Percentiles rank a stretch among this genome's conserved stretches.
Evolutionary conservation across 2,113 vertebrate genomes (phyloP).

Genomic region (Ctenomys sociabilis): DNA sequence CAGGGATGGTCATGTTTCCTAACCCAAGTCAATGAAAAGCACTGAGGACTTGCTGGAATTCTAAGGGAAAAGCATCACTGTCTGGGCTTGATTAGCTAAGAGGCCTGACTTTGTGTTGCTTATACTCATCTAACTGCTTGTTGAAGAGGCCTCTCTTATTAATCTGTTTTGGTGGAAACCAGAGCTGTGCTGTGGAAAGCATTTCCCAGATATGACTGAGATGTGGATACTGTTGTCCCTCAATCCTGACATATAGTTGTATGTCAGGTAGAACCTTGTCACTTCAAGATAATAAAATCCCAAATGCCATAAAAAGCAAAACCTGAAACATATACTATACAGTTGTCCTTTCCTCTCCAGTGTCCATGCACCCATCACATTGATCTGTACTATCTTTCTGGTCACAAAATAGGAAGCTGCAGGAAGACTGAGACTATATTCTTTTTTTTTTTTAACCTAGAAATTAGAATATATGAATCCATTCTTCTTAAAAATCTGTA

Average conservation of each 20-base stretch:
- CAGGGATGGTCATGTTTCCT: not conserved
- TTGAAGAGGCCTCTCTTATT: not conserved
- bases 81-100: not conserved
- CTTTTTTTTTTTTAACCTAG: not conserved
- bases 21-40: not conserved
- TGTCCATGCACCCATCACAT: not conserved
- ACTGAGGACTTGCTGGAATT: not conserved
- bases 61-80: not conserved
- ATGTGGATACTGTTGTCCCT: not conserved
- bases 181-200: not conserved
- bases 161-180: not conserved
- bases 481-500: not conserved
- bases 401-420: not conserved
- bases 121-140: not conserved
- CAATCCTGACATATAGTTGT: not conserved
- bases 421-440: not conserved
- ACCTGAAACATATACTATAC: not conserved
- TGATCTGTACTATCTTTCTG: not conserved
- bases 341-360: not conserved
- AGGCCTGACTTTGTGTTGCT: not conserved
- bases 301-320: slow-evolving; percentile 4
- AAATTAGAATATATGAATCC: slow-evolving; percentile 17
- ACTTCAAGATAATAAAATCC: not conserved
- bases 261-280: not conserved
- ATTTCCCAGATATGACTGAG: not conserved